These are phyloP conservation scores for Meloidogyne floridensis DNA, from an alignment of 1,140 invertebrate species.

Conservation along the genomic window DNA sequence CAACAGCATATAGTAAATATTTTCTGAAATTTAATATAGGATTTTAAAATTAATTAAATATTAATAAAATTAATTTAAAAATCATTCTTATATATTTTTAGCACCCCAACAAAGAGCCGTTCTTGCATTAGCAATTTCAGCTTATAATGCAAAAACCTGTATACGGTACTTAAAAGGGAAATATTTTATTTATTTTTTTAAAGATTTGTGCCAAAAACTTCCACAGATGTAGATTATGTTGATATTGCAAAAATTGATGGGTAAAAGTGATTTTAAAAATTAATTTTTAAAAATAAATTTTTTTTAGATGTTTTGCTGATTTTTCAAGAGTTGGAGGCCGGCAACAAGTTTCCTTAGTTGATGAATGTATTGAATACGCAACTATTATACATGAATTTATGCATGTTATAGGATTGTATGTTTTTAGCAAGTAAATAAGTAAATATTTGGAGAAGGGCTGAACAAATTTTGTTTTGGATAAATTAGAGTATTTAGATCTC, in stretches of 20 bases:
- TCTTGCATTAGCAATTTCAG: slow-evolving; percentile 55
- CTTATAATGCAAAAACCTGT: slow-evolving; percentile 60
- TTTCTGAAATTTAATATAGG: background rate
- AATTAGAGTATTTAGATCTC: too few relatives aligned
- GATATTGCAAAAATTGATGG: slow-evolving; percentile 64
- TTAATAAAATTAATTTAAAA: background rate
- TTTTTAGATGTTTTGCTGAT: slow-evolving; percentile 60
- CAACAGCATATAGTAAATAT: slow-evolving; percentile 60
- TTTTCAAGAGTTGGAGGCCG: slow-evolving; percentile 63
- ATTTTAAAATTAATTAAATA: slow-evolving; percentile 15
- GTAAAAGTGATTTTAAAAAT: slow-evolving; percentile 36
- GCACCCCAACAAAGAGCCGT: slow-evolving; percentile 58
- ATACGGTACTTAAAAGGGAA: slow-evolving; percentile 41
- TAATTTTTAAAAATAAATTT: slow-evolving; percentile 8
- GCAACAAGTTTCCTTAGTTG: slow-evolving; percentile 64
- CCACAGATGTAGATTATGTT: slow-evolving; percentile 58
- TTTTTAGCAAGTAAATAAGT: background rate
- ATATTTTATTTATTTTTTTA: background rate
- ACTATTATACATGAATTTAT: slow-evolving; percentile 65
- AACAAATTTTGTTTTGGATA: too few relatives aligned
- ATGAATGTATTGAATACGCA: slow-evolving; percentile 64
- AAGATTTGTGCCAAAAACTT: slow-evolving; percentile 61
- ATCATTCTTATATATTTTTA: slow-evolving; percentile 33
- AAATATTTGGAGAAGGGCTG: too few relatives aligned
- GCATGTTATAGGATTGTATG: slow-evolving; percentile 63